Evolutionary conservation across 2,888 invertebrate species (phyloP), one percentile per base, ranked within the genome.

Genomic region (Chromoteleia sp.): DNA sequence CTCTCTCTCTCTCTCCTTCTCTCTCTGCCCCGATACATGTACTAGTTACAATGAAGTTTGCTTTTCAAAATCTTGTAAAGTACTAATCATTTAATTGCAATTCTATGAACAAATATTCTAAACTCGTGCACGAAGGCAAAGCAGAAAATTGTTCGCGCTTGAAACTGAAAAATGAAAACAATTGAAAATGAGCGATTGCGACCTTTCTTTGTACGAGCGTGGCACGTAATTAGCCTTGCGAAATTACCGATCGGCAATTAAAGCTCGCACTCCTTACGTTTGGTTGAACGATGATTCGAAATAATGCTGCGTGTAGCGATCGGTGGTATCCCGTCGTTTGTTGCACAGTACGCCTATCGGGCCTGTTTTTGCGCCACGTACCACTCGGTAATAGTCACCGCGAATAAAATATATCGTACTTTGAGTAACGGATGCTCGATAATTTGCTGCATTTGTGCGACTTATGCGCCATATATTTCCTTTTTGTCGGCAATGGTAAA

Each of bases 371-470:
- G 58, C 17, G 45, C 67, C 54, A 52, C 54, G 59, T 21, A 59
- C 58, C 58, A 43, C 15, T 33, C 63, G 29, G 59, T 73, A 73
- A 78, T 78, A 59, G 59, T 78, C 65, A 65, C 58, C 21, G 67
- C 54, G 79, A 79, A 79, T 79, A 79, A 79, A 67, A 79, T 79
- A 79, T 79, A 68, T 73, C 73, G 67, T 79, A 73, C 67, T 73
- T 80, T 68, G 61, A 74, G 79, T 74, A 80, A 80, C 79, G 74
- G 74, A 80, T 80, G 74, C 74, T 74, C 74, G 63, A 68, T 74
- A 80, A 74, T 80, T 80, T 63, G 73, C 68, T 74, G 79, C 68
- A 63, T 68, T 80, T 74, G 68, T 68, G 79, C 74, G 68, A 56
- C 43, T 68, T 63, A 45, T 41, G 61, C 54, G 61, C 73, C 58